phyloP scores from a whole-genome alignment of 2,888 invertebrate genomes.

The Hypomecis atomaria region DNA sequence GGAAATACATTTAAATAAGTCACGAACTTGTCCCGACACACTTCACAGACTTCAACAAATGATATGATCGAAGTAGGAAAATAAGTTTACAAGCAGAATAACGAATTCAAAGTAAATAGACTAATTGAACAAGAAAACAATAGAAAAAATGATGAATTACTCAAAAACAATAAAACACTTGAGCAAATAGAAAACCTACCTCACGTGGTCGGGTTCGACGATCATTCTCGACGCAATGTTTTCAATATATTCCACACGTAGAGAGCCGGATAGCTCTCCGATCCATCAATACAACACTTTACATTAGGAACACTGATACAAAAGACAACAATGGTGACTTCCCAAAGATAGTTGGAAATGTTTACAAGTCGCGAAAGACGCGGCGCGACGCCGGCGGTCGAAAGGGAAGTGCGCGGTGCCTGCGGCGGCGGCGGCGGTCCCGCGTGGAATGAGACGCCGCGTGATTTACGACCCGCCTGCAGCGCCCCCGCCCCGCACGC shows the following conservation, averaged over 20 bases:
- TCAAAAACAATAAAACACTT: constrained; percentile 65
- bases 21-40: constrained; percentile 28
- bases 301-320: constrained; percentile 62
- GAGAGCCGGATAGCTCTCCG: constrained; percentile 61
- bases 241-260: constrained; percentile 71
- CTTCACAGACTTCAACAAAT: constrained; percentile 27
- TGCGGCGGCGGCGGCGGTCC: constrained; percentile 82
- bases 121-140: constrained; percentile 43
- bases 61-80: constrained; percentile 25
- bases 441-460: constrained; percentile 84
- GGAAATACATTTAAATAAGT: constrained; percentile 32
- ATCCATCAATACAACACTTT: constrained; percentile 78
- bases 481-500: constrained; percentile 80
- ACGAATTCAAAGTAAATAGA: constrained; percentile 30
- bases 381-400: constrained; percentile 78
- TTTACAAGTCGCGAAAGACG: constrained; percentile 83
- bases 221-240: constrained; percentile 81
- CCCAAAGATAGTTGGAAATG: constrained; percentile 70
- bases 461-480: constrained; percentile 86
- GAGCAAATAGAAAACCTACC: constrained; percentile 74
- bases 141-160: constrained; percentile 47
- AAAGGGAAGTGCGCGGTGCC: constrained; percentile 80
- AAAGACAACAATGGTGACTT: constrained; percentile 67
- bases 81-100: constrained; percentile 35
- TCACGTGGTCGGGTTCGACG: constrained; percentile 83